phyloP scores from a whole-genome alignment of 2,888 invertebrate genomes.

The Amblyteles armatorius region DNA sequence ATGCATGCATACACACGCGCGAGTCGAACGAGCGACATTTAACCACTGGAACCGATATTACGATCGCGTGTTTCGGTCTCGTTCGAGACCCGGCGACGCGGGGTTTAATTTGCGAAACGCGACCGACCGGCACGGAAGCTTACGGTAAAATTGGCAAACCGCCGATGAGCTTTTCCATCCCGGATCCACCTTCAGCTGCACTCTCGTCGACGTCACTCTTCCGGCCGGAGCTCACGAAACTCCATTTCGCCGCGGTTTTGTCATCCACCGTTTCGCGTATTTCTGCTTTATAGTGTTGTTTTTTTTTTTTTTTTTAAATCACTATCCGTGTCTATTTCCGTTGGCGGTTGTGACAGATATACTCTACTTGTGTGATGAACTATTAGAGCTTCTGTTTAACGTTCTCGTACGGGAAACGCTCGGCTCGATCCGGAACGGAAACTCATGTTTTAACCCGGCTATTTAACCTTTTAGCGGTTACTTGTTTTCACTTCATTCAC shows the following conservation, averaged over 20 bases:
- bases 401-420: not conserved
- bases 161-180: conserved; percentile 64
- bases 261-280: conserved; percentile 33
- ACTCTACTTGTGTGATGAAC: conserved; percentile 9
- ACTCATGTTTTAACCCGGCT: not conserved
- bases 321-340: conserved; percentile 29
- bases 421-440: not conserved
- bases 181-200: conserved; percentile 17
- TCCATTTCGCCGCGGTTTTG: conserved; percentile 57
- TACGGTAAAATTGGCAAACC: conserved; percentile 66
- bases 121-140: conserved; percentile 36
- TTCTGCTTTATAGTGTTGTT: not conserved
- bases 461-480: not conserved
- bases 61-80: conserved; percentile 51
- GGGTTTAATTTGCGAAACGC: conserved; percentile 64
- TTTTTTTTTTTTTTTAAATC: conserved; percentile 31
- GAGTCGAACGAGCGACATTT: conserved; percentile 27
- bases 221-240: conserved; percentile 40
- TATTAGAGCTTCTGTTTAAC: conserved; percentile 1
- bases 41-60: conserved; percentile 53
- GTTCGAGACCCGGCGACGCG: conserved; percentile 55
- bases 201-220: conserved; percentile 31
- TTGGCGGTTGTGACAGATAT: conserved; percentile 19
- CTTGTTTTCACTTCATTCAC: no score
- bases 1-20: not conserved